Evolutionary conservation across 2,113 vertebrate species (phyloP), one percentile per base, ranked within the genome.

Genomic region (Hoplias malabaricus): DNA sequence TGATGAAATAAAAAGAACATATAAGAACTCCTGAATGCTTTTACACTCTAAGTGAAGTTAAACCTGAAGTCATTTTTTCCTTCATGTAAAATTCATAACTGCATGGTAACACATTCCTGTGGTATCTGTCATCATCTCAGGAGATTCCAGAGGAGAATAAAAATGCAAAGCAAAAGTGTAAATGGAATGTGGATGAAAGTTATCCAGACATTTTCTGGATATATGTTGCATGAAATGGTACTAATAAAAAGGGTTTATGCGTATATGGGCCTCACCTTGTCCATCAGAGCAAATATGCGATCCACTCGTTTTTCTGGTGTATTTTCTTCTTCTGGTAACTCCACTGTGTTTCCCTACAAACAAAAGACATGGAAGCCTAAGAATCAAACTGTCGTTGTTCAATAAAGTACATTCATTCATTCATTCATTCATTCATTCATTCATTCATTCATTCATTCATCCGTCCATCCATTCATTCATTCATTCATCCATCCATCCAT

Each of bases 261-360:
- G 56, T 73, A 12, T 46, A 11, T 62, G 54, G 59, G 27, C 79
- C 84, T 72, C 10, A 99, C 98, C 94, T 99, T 99, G 89, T 98
- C 96, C 97, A 99, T 99, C 96, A 98, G 98, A 79, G 97, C 95
- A 42, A 99, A 99, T 88, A 99, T 99, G 82, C 98, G 93, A 80
- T 99, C 97, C 76, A 99, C 97, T 36, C 97, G 88, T 86, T 98
- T 99, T 84, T 99, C 98, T 0, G 97, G 97, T 0, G 98, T 99
- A 91, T 98, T 99, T 86, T 99, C 96, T 75, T 99, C 98, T 83
- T 99, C 98, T 0, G 98, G 98, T 74, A 99, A 91, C 87, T 99
- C 97, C 84, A 99, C 98, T 0, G 97, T 99, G 89, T 99, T 99
- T 10, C 98, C 98, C 98, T 99, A 83, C 57, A 0, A 68, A 13